phyloP scores from a whole-genome alignment of 2,113 vertebrate species.

The Helogale parvula region DNA sequence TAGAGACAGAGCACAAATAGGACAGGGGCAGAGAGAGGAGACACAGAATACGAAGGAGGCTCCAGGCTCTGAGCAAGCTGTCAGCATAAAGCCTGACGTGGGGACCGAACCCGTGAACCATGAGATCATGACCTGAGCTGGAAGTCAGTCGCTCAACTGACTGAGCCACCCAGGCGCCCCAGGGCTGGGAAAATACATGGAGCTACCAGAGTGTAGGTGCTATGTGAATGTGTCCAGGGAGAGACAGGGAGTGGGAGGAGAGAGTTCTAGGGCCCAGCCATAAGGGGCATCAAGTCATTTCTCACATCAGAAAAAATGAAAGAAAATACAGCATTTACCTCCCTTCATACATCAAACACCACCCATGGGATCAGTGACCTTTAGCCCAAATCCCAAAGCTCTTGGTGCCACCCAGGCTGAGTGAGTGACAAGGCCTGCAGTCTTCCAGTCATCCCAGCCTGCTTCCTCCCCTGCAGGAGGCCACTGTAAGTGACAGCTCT shows the following conservation, averaged over 20 bases:
- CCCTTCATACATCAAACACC: not conserved
- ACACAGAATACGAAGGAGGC: too few relatives aligned
- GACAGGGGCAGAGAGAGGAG: too few relatives aligned
- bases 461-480: not conserved
- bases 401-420: not conserved
- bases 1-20: too few relatives aligned
- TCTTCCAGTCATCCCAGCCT: not conserved
- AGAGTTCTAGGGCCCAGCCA: not conserved
- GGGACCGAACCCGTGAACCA: too few relatives aligned
- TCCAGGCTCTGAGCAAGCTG: too few relatives aligned
- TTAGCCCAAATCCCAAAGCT: not conserved
- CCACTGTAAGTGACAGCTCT: not conserved
- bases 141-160: too few relatives aligned
- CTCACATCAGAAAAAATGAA: not conserved
- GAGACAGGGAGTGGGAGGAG: not conserved
- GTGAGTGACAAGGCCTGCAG: not conserved
- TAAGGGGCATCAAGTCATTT: conserved; percentile 23
- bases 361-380: not conserved
- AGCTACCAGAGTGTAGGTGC: not conserved
- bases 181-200: not conserved
- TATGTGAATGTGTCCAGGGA: not conserved
- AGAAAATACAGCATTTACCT: not conserved
- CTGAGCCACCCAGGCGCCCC: too few relatives aligned
- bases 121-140: too few relatives aligned
- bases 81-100: too few relatives aligned